phyloP scores from a whole-genome alignment of 2,888 invertebrate species.

The Cheilosia variabilis region DNA sequence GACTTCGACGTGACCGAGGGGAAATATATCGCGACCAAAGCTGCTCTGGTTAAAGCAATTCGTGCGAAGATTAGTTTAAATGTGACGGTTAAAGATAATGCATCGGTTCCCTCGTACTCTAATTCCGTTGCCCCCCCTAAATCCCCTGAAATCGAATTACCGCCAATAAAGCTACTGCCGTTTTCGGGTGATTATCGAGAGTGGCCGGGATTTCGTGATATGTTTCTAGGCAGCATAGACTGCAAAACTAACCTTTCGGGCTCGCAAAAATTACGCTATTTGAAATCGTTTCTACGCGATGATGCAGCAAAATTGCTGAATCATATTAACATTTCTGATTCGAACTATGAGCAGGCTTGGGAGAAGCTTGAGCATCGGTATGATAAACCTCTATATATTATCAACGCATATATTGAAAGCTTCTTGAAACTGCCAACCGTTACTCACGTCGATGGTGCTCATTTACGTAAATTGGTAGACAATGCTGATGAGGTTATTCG shows the following conservation, averaged over 20 bases:
- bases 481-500: conserved; percentile 27
- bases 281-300: too few relatives aligned
- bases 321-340: too few relatives aligned
- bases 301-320: too few relatives aligned
- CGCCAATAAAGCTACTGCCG: background rate
- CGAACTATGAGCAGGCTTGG: too few relatives aligned
- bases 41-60: conserved; percentile 21
- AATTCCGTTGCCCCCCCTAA: too few relatives aligned
- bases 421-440: conserved; percentile 17
- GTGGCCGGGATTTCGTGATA: too few relatives aligned
- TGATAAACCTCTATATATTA: background rate
- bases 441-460: background rate
- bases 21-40: conserved; percentile 2
- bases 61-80: background rate
- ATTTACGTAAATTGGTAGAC: conserved; percentile 17
- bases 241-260: too few relatives aligned
- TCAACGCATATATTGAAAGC: conserved; percentile 18
- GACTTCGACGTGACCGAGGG: too few relatives aligned
- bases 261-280: too few relatives aligned
- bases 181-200: conserved; percentile 8
- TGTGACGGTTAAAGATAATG: background rate
- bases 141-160: background rate
- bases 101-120: background rate
- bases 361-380: too few relatives aligned
- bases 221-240: too few relatives aligned